Conservation (phyloP, 2,888 invertebrate genomes). For the Capitulum mitella region DNA sequence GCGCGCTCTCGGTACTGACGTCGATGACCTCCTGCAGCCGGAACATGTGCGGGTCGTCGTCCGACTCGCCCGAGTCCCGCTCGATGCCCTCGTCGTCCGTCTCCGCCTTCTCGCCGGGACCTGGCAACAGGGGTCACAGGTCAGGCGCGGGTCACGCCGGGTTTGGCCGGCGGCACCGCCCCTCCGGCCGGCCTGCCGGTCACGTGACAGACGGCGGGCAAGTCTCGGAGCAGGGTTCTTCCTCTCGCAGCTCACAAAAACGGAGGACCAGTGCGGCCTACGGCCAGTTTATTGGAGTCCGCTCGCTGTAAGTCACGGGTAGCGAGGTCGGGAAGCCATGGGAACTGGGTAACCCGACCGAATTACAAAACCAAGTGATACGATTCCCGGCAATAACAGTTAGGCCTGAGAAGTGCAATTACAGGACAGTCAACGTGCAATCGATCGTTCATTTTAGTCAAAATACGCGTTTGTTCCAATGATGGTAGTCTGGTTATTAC, state of each 20-base stretch:
- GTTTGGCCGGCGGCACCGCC: background rate
- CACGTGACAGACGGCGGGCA: background rate
- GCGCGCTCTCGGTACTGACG: no score
- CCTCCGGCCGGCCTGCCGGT: background rate
- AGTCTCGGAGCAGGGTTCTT: background rate
- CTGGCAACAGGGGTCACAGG: background rate
- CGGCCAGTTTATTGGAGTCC: background rate
- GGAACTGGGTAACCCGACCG: background rate
- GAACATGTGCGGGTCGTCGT: constrained; percentile 43
- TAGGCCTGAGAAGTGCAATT: no score
- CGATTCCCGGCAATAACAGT: no score
- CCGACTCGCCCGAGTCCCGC: constrained; percentile 69
- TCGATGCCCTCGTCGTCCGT: constrained; percentile 81
- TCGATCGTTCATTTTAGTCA: no score
- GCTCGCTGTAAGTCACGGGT: background rate
- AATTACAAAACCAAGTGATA: no score
- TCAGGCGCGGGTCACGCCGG: background rate
- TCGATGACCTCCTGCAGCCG: constrained; percentile 8
- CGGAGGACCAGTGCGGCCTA: background rate
- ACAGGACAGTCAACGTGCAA: no score
- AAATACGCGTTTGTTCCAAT: no score
- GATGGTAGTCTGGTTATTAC: no score
- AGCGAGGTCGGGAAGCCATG: background rate
- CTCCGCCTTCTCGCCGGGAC: constrained; percentile 21
- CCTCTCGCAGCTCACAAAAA: no score